Base-by-base conservation (phyloP, 2,888 invertebrate genomes). In the Caenorhabditis angaria region DNA sequence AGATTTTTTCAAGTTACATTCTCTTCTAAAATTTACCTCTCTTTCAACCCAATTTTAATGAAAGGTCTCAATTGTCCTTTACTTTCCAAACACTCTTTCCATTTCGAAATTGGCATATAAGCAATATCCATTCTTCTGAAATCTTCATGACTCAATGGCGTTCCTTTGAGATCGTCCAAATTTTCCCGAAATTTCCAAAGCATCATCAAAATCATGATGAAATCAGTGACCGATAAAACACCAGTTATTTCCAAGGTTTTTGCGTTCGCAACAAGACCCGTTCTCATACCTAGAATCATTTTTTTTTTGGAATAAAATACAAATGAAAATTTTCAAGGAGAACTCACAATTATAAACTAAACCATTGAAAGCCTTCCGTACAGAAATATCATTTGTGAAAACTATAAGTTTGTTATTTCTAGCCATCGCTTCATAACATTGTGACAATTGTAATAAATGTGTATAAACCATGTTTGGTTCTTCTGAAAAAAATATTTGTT, bases 361-460 rank as follows among this genome's bases (percentile, higher is more conserved):
- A 47, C 70, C 78, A 29, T 78, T 73, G 60, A 78, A 78, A 4
- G 78, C 78, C 48, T 78, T 78, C 10, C 76, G 32, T 0, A 78
- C 75, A 28, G 75, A 69, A 61, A 76, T 76, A 59, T 78, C 78
- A 48, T 72, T 66, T 8, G 76, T 73, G 55, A 78, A 78, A 5
- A 75, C 73, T 35, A 78, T 64, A 12, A 76, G 61, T 65, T 78
- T 78, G 48, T 78, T 74, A 35, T 76, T 78, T 20, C 66, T 63
- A 58, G 78, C 78, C 78, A 78, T 78, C 14, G 78, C 68, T 51
- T 78, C 72, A 56, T 78, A 78, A 57, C 76, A 78, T 53, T 75
- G 72, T 51, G 71, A 76, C 28, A 78, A 50, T 66, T 78, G 78
- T 2, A 78, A 54, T 6, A 78, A 64, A 53, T 76, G 70, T 28